phyloP scores from a whole-genome alignment of 2,888 invertebrate genomes.

The Pseudanteris insignis region DNA sequence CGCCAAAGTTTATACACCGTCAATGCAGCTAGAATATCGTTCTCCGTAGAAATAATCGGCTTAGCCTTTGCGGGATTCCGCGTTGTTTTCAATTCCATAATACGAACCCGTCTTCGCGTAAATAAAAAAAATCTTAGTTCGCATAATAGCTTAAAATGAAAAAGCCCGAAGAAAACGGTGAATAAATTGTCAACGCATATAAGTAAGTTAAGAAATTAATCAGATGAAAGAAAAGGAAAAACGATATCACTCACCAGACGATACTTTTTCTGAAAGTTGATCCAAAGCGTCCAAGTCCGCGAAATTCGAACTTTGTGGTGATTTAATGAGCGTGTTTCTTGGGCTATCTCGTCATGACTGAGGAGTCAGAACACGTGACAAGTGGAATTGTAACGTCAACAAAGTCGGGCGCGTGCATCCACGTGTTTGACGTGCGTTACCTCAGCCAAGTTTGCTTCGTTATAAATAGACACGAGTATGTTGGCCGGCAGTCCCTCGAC shows the following conservation, averaged over 20 bases:
- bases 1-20: too few species aligned
- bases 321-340: conserved; percentile 32
- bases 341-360: conserved; percentile 32
- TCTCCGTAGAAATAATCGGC: too few species aligned
- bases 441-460: conserved; percentile 41
- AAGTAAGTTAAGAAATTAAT: too few species aligned
- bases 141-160: too few species aligned
- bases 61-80: too few species aligned
- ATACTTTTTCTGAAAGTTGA: conserved; percentile 8
- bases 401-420: conserved; percentile 40
- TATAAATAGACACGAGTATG: conserved; percentile 38
- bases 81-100: too few species aligned
- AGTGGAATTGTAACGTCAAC: conserved; percentile 40
- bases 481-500: conserved; percentile 3
- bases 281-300: conserved; percentile 21
- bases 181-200: too few species aligned
- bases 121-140: too few species aligned
- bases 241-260: conserved; percentile 25
- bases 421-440: conserved; percentile 39
- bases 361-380: conserved; percentile 36
- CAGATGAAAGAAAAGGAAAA: too few species aligned
- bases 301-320: conserved; percentile 33
- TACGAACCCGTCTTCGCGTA: too few species aligned
- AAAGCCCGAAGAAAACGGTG: too few species aligned
- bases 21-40: too few species aligned